Conservation (phyloP, 1,140 invertebrate species). For the Drosophila hydei region DNA sequence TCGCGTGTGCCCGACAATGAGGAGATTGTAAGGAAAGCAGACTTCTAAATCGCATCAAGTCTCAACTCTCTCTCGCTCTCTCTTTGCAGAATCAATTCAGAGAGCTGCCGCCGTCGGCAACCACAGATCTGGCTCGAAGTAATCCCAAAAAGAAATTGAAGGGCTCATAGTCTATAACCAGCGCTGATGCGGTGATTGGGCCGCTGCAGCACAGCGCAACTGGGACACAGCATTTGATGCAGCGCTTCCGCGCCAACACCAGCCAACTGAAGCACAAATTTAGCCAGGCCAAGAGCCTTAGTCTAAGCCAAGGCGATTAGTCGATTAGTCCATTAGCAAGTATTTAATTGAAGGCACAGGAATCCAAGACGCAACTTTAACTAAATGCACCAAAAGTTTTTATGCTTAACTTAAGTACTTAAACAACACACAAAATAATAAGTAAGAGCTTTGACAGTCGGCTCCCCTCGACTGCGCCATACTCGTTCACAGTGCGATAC, state of each 20-base stretch:
- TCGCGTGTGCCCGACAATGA: conserved; percentile 98
- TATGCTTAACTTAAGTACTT: conserved; percentile 44
- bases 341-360: not conserved
- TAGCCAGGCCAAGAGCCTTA: conserved; percentile 72
- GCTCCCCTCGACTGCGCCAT: not conserved
- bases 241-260: conserved; percentile 76
- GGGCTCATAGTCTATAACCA: conserved; percentile 85
- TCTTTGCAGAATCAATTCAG: conserved; percentile 85
- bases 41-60: not conserved
- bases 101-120: conserved; percentile 85
- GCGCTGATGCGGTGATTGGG: conserved; percentile 61
- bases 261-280: conserved; percentile 73
- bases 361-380: conserved; percentile 40
- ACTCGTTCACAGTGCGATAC: conserved; percentile 3
- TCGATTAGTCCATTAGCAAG: conserved; percentile 4
- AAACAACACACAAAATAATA: conserved; percentile 18
- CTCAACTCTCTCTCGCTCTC: not conserved
- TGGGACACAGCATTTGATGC: conserved; percentile 68
- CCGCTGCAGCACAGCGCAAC: conserved; percentile 55
- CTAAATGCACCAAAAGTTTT: conserved; percentile 56
- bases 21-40: conserved; percentile 88
- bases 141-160: conserved; percentile 86
- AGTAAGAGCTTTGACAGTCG: not conserved
- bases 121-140: conserved; percentile 84
- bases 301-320: conserved; percentile 67